Percentiles rank a stretch among this genome's conserved stretches.
phyloP scores from a whole-genome alignment of 2,888 invertebrate genomes.

The Calephelis perditalis region DNA sequence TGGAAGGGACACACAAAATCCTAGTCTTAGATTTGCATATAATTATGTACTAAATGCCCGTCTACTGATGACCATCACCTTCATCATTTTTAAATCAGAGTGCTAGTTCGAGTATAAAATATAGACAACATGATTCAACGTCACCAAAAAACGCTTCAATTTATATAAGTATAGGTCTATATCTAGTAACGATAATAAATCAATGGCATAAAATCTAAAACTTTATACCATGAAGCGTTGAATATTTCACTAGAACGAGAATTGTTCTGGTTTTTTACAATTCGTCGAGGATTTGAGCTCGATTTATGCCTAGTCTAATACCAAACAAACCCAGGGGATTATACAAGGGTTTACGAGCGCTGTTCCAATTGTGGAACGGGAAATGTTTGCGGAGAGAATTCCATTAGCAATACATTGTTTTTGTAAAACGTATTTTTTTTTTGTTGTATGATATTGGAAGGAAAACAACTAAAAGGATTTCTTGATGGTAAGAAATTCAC shows the following conservation, averaged over 20 bases:
- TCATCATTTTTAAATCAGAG: too few species aligned
- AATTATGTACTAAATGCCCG: too few species aligned
- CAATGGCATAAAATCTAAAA: conserved; percentile 1
- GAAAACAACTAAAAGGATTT: too few species aligned
- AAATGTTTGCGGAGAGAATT: conserved; percentile 7
- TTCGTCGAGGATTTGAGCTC: conserved; percentile 11
- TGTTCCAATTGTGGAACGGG: neutral
- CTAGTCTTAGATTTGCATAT: too few species aligned
- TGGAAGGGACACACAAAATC: too few species aligned
- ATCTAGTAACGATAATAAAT: neutral
- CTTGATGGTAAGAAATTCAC: too few species aligned
- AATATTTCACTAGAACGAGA: conserved; percentile 11
- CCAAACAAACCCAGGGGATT: conserved; percentile 7
- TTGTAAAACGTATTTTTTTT: neutral
- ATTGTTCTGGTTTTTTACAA: conserved; percentile 7
- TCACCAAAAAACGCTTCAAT: too few species aligned
- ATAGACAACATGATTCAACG: too few species aligned
- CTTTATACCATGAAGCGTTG: neutral
- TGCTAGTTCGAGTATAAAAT: too few species aligned
- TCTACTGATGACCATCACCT: too few species aligned
- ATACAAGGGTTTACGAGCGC: neutral
- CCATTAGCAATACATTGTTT: neutral
- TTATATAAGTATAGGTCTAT: too few species aligned
- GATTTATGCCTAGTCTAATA: conserved; percentile 10
- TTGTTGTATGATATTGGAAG: too few species aligned